phyloP scores from a whole-genome alignment of 2,113 vertebrate species.

The Pygoscelis antarcticus region DNA sequence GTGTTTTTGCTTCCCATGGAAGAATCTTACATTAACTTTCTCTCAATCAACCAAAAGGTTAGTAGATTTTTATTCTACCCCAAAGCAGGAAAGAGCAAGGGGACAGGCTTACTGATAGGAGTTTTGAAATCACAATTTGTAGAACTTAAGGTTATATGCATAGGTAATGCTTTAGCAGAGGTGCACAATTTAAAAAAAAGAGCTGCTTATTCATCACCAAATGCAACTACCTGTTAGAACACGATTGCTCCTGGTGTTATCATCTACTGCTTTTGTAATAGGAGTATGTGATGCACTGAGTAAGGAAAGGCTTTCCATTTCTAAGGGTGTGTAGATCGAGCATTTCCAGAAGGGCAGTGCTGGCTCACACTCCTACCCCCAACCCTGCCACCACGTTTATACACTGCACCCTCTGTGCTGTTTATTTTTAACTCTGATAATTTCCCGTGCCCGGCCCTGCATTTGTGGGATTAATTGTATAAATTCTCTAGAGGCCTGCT shows the following conservation, averaged over 20 bases:
- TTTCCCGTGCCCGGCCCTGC: background rate
- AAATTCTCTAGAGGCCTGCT: background rate
- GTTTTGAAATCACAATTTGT: background rate
- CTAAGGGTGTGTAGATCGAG: background rate
- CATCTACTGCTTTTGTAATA: too few species aligned
- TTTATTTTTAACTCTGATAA: rapidly evolving
- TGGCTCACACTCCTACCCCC: rapidly evolving
- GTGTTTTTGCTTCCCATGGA: constrained; percentile 98
- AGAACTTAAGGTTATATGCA: rapidly evolving
- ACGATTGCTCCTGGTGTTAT: background rate
- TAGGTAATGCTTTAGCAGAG: background rate
- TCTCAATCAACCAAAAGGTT: constrained; percentile 96
- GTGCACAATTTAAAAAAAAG: background rate
- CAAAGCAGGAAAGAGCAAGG: background rate
- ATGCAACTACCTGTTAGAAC: background rate
- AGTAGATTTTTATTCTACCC: background rate
- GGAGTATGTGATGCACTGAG: rapidly evolving
- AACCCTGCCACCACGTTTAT: background rate
- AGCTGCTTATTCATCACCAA: background rate
- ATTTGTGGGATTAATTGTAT: background rate
- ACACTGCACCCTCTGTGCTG: background rate
- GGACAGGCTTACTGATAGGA: background rate
- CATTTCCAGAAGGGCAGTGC: background rate
- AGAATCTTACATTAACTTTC: constrained; percentile 87
- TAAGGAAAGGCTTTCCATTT: background rate